Evolutionary conservation across 2,888 invertebrate genomes (phyloP).

Genomic region (Thereva nobilitata): DNA sequence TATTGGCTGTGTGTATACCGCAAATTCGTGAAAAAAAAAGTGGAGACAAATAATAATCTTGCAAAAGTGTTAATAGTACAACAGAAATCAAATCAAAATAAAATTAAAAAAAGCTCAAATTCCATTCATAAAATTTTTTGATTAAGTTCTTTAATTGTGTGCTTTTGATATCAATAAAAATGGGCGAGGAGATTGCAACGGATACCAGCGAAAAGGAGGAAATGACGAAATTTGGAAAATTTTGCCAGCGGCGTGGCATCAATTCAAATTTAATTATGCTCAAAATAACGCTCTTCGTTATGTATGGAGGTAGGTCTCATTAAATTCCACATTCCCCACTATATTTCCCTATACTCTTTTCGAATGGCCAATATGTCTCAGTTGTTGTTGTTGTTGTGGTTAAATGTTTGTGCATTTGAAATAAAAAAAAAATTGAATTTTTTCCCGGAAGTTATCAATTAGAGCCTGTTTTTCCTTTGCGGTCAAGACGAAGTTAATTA

Average conservation of each 20-base stretch:
- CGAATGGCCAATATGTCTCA: conserved; percentile 3
- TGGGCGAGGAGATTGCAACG: conserved; percentile 53
- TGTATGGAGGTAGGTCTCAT: conserved; percentile 71
- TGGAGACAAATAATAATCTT: too few relatives aligned
- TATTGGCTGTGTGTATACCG: conserved; percentile 20
- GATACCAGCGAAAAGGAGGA: conserved; percentile 50
- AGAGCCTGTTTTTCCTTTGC: conserved; percentile 36
- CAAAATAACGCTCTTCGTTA: conserved; percentile 79
- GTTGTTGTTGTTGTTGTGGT: background rate
- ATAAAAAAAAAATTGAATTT: background rate
- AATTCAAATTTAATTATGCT: conserved; percentile 80
- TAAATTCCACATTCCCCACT: conserved; percentile 11
- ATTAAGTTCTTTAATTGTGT: too few relatives aligned
- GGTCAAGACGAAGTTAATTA: conserved; percentile 28
- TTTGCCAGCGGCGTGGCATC: conserved; percentile 63
- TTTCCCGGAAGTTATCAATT: conserved; percentile 52
- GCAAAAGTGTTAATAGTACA: too few relatives aligned
- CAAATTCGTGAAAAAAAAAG: background rate
- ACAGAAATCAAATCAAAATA: too few relatives aligned
- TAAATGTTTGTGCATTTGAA: background rate
- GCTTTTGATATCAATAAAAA: conserved; percentile 43
- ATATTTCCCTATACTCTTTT: background rate
- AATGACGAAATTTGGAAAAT: conserved; percentile 52
- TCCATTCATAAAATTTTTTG: too few relatives aligned
- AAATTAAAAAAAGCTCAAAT: too few relatives aligned